Conservation (phyloP, 2,888 invertebrate species). For the Bhutanitis thaidina region DNA sequence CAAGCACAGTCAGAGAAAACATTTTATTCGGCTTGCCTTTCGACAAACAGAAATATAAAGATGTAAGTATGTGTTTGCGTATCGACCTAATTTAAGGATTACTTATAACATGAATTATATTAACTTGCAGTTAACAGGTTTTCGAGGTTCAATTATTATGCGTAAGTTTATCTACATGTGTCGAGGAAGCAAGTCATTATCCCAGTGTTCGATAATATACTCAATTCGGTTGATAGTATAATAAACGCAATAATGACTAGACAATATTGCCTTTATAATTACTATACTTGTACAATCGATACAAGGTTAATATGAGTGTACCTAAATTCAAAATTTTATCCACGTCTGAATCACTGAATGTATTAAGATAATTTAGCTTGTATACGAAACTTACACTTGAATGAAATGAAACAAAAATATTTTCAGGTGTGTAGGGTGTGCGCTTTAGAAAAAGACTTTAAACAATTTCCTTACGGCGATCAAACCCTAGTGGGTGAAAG, state of each 20-base stretch:
- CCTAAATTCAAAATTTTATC: too few species aligned
- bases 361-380: too few species aligned
- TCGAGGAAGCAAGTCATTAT: not conserved
- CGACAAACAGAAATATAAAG: slow-evolving; percentile 79
- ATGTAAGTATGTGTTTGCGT: slow-evolving; percentile 40
- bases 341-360: too few species aligned
- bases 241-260: not conserved
- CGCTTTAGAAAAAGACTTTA: slow-evolving; percentile 74
- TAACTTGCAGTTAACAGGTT: too few species aligned
- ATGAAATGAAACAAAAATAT: slow-evolving; percentile 15
- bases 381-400: too few species aligned
- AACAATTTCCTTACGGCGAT: slow-evolving; percentile 83
- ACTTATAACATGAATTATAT: too few species aligned
- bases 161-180: not conserved
- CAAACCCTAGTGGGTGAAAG: slow-evolving; percentile 85
- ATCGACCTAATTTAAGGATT: too few species aligned
- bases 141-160: not conserved
- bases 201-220: not conserved
- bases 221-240: slow-evolving; percentile 1
- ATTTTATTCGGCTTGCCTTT: slow-evolving; percentile 89
- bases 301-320: too few species aligned
- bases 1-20: slow-evolving; percentile 88
- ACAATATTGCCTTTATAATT: too few species aligned
- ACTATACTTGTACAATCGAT: too few species aligned
- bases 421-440: slow-evolving; percentile 70